phyloP scores from a whole-genome alignment of 2,113 vertebrate species.

The Donacobius atricapilla region DNA sequence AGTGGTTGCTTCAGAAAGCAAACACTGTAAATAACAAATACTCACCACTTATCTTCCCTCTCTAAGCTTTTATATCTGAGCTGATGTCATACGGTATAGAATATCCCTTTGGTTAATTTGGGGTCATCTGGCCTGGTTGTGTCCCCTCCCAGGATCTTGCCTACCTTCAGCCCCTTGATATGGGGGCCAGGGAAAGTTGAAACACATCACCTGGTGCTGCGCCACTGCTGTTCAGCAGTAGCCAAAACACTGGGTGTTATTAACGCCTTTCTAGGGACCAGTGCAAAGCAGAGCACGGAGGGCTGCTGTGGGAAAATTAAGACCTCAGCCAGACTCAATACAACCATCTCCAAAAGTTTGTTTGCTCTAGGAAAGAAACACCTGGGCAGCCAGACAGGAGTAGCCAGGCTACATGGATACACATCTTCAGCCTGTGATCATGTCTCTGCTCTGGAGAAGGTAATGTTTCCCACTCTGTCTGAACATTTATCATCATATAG shows the following conservation, averaged over 20 bases:
- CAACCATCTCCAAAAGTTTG: background rate
- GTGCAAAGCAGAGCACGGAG: background rate
- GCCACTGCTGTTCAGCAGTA: background rate
- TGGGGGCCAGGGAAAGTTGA: accelerated
- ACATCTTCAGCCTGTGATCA: background rate
- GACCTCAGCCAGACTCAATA: background rate
- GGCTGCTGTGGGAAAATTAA: background rate
- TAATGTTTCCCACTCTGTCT: background rate
- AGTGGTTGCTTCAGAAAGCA: background rate
- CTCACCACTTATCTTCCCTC: background rate
- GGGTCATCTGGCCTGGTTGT: background rate
- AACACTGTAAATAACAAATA: background rate
- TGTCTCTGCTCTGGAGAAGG: background rate
- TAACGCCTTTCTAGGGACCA: background rate
- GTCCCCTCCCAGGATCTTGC: background rate
- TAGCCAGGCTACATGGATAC: accelerated
- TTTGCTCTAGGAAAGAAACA: background rate
- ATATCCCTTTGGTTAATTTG: background rate
- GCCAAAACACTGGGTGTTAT: background rate
- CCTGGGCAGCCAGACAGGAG: background rate
- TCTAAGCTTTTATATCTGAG: background rate
- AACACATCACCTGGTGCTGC: background rate
- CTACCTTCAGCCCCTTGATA: background rate
- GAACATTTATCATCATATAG: accelerated
- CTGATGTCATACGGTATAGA: background rate